phyloP scores from a whole-genome alignment of 2,113 vertebrate genomes.

The Apodemus sylvaticus region DNA sequence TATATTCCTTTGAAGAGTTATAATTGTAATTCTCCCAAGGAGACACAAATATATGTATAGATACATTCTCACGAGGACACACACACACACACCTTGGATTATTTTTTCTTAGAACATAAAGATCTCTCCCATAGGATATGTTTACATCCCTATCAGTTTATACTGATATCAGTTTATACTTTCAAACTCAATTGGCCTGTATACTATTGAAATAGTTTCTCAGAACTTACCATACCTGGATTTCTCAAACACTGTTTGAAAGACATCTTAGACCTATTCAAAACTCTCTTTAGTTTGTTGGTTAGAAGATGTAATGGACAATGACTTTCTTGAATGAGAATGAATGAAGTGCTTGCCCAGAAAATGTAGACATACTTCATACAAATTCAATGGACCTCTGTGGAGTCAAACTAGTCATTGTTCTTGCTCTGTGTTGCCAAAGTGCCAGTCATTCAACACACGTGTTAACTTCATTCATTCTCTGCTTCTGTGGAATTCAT shows the following conservation, averaged over 20 bases:
- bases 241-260: slow-evolving; percentile 64
- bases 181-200: slow-evolving; percentile 65
- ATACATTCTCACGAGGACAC: background rate
- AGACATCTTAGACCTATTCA: slow-evolving; percentile 58
- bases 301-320: slow-evolving; percentile 11
- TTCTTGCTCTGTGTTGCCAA: slow-evolving; percentile 67
- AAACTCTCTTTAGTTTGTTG: slow-evolving; percentile 64
- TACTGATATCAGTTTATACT: slow-evolving; percentile 56
- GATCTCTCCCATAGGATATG: background rate
- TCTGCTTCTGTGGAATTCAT: slow-evolving; percentile 61
- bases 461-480: slow-evolving; percentile 59
- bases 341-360: slow-evolving; percentile 31
- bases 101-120: slow-evolving; percentile 8
- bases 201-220: slow-evolving; percentile 56
- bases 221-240: slow-evolving; percentile 49
- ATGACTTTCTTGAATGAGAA: slow-evolving; percentile 55
- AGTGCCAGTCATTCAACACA: slow-evolving; percentile 66
- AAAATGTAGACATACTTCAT: slow-evolving; percentile 62
- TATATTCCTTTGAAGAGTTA: slow-evolving; percentile 49
- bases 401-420: slow-evolving; percentile 56
- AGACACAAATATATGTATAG: background rate
- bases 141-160: slow-evolving; percentile 71
- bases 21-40: slow-evolving; percentile 39
- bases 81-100: background rate
- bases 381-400: slow-evolving; percentile 66